Evolutionary conservation across 1,140 invertebrate genomes (phyloP).

Genomic region (Euglossa dilemma): DNA sequence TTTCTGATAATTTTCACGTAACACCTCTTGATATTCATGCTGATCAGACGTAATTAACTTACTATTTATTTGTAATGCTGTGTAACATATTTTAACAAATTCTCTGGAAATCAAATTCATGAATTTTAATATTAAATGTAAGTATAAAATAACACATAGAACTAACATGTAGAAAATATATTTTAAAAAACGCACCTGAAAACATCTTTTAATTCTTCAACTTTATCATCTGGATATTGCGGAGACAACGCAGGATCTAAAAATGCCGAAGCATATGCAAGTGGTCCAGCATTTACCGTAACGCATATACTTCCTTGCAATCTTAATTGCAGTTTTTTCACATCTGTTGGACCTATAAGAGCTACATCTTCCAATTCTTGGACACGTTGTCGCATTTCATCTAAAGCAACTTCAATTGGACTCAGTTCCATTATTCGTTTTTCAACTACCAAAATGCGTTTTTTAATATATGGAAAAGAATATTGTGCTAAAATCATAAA

Average conservation of each 20-base stretch:
- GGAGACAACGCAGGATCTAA: slow-evolving; percentile 87
- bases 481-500: slow-evolving; percentile 86
- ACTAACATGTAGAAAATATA: background rate
- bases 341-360: slow-evolving; percentile 89
- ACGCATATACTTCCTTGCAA: slow-evolving; percentile 95
- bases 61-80: slow-evolving; percentile 93
- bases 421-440: slow-evolving; percentile 90
- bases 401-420: slow-evolving; percentile 96
- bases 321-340: slow-evolving; percentile 94
- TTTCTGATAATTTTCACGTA: slow-evolving; percentile 93
- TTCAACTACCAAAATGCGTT: slow-evolving; percentile 90
- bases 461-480: slow-evolving; percentile 96
- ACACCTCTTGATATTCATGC: slow-evolving; percentile 93
- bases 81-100: slow-evolving; percentile 93
- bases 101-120: slow-evolving; percentile 85
- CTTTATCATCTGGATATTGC: slow-evolving; percentile 90
- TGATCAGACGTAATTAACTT: slow-evolving; percentile 93
- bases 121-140: slow-evolving; percentile 2
- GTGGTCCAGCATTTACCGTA: slow-evolving; percentile 96
- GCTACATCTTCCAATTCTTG: slow-evolving; percentile 93
- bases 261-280: slow-evolving; percentile 96
- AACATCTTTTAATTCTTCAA: slow-evolving; percentile 90
- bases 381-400: slow-evolving; percentile 94
- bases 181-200: slow-evolving; percentile 86
- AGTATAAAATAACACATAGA: no score